Percentiles rank a stretch among this genome's conserved stretches.
phyloP scores from a whole-genome alignment of 2,888 invertebrate genomes.

The Polia nebulosa region DNA sequence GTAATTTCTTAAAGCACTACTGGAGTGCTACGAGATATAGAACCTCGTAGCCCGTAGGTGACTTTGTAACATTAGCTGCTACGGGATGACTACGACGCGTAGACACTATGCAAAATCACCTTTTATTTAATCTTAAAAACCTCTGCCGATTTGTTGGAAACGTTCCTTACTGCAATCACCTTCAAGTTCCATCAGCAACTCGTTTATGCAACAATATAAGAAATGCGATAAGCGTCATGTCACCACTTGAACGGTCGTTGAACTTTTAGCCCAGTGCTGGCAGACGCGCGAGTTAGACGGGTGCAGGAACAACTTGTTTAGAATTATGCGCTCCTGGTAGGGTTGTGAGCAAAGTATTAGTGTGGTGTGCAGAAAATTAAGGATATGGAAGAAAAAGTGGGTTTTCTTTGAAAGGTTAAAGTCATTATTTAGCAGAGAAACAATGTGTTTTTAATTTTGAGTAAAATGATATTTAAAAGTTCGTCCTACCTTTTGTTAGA shows the following conservation, averaged over 20 bases:
- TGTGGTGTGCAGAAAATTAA: conserved; percentile 49
- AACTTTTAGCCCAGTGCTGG: conserved; percentile 80
- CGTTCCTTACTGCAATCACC: conserved; percentile 25
- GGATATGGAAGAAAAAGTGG: conserved; percentile 9
- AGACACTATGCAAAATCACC: not conserved
- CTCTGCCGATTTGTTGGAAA: conserved; percentile 18
- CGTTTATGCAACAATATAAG: conserved; percentile 62
- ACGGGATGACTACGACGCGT: conserved; percentile 42
- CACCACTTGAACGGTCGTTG: conserved; percentile 73
- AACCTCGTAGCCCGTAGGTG: conserved; percentile 1
- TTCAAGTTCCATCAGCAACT: conserved; percentile 41
- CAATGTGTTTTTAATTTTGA: not conserved
- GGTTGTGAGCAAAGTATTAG: conserved; percentile 63
- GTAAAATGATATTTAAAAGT: not conserved
- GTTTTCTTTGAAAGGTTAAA: not conserved
- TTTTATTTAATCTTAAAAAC: too few species aligned
- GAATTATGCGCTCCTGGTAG: conserved; percentile 77
- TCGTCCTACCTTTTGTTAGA: not conserved
- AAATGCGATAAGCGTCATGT: conserved; percentile 71
- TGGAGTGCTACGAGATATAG: not conserved
- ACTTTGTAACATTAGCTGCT: conserved; percentile 24
- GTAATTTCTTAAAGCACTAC: not conserved
- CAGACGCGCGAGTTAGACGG: conserved; percentile 69
- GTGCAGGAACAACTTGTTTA: conserved; percentile 75
- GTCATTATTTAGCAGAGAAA: not conserved